phyloP scores from a whole-genome alignment of 2,113 vertebrate species.

The Empidonax alnorum region DNA sequence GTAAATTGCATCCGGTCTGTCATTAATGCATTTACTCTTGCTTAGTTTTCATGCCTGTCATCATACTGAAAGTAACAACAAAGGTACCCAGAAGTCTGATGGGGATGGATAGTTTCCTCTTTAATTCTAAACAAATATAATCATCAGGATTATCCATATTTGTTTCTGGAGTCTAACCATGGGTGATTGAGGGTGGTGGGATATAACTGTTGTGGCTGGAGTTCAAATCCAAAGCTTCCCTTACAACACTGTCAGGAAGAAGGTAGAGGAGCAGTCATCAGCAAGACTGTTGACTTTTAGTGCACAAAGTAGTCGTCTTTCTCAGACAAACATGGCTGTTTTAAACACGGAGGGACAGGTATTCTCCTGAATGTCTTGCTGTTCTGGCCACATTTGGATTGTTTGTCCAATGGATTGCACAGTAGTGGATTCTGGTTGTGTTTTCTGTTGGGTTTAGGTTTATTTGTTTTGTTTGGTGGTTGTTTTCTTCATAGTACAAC shows the following conservation, averaged over 20 bases:
- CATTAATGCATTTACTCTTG: background rate
- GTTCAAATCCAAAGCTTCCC: background rate
- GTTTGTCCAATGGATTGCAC: background rate
- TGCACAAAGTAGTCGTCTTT: background rate
- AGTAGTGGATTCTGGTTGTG: background rate
- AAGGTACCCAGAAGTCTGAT: background rate
- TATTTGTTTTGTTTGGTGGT: background rate
- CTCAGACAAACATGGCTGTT: background rate
- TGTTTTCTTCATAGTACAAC: background rate
- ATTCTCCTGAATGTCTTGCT: background rate
- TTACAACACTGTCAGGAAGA: background rate
- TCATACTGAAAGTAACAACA: background rate
- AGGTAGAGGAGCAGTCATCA: background rate
- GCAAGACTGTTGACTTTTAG: background rate
- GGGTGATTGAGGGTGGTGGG: background rate
- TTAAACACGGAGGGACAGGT: background rate
- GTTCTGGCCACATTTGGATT: background rate
- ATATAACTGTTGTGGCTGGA: background rate
- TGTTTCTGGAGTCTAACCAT: background rate
- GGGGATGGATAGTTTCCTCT: background rate
- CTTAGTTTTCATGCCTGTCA: background rate
- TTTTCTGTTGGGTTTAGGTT: background rate
- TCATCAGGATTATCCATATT: background rate
- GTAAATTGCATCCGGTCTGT: background rate
- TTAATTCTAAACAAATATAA: background rate